phyloP scores from a whole-genome alignment of 2,113 vertebrate species.

The Paracanthobrama guichenoti region DNA sequence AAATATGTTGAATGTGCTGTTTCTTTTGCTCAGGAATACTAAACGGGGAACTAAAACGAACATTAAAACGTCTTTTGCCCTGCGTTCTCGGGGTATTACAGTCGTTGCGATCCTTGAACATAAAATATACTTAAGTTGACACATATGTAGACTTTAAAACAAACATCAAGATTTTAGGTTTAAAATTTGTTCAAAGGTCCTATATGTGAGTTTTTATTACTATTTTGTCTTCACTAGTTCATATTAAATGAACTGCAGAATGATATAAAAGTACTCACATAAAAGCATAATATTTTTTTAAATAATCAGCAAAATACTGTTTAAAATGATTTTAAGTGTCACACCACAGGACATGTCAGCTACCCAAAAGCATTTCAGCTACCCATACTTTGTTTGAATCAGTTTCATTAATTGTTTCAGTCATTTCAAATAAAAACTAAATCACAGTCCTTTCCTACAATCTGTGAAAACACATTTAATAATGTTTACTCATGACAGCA shows the following conservation, averaged over 20 bases:
- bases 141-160: not conserved
- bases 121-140: not conserved
- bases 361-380: not conserved
- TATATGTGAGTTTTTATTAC: not conserved
- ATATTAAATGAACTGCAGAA: not conserved
- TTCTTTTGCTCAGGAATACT: not conserved
- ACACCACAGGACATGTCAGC: not conserved
- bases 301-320: not conserved
- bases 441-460: not conserved
- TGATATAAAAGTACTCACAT: not conserved
- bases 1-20: conserved; percentile 49
- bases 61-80: not conserved
- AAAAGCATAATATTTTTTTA: not conserved
- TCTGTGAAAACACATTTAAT: not conserved
- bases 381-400: not conserved
- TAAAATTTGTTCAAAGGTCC: not conserved
- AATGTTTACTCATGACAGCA: not conserved
- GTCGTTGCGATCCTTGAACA: not conserved
- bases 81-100: not conserved
- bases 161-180: not conserved
- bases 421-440: too few species aligned
- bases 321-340: not conserved
- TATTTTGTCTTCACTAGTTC: not conserved
- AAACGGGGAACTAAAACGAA: not conserved
- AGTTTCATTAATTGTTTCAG: not conserved